Percentiles rank a stretch among this genome's conserved stretches.
phyloP scores from a whole-genome alignment of 92 coral and sea anemone species.

The Umimayanthus chanpuru region DNA sequence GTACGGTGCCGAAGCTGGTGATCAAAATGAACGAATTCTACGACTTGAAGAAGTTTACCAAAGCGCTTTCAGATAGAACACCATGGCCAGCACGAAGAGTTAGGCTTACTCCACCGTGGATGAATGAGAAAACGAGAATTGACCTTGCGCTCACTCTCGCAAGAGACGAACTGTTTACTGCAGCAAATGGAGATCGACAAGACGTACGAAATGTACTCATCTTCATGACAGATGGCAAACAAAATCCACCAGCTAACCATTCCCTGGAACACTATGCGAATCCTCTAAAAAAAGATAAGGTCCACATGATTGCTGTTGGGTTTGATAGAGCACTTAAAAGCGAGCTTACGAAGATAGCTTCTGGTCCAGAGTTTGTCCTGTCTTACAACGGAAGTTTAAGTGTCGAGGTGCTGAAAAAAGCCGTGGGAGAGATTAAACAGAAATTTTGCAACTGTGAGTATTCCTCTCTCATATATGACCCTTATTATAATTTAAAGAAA shows the following conservation, averaged over 20 bases:
- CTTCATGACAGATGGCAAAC: neutral
- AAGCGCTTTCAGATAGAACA: neutral
- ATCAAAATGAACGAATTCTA: slow-evolving; percentile 18
- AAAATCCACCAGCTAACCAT: neutral
- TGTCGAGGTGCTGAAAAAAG: neutral
- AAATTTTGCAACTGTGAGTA: slow-evolving; percentile 33
- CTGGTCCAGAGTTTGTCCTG: neutral
- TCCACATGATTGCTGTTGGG: slow-evolving; percentile 14
- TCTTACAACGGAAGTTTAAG: neutral
- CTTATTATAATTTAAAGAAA: too few species aligned
- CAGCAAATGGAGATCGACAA: neutral
- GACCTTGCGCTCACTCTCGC: neutral
- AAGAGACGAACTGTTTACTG: neutral
- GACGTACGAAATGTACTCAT: neutral
- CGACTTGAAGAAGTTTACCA: neutral
- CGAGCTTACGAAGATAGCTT: slow-evolving; percentile 14
- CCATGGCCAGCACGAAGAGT: slow-evolving; percentile 12
- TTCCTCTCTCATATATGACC: neutral
- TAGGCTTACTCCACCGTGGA: neutral
- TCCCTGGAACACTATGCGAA: neutral
- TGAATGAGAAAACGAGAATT: neutral
- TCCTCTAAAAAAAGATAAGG: neutral
- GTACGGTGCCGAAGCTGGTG: neutral
- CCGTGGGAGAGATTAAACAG: neutral
- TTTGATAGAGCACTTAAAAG: neutral